Evolutionary conservation across 1,140 invertebrate genomes (phyloP).

Genomic region (Limonius californicus): DNA sequence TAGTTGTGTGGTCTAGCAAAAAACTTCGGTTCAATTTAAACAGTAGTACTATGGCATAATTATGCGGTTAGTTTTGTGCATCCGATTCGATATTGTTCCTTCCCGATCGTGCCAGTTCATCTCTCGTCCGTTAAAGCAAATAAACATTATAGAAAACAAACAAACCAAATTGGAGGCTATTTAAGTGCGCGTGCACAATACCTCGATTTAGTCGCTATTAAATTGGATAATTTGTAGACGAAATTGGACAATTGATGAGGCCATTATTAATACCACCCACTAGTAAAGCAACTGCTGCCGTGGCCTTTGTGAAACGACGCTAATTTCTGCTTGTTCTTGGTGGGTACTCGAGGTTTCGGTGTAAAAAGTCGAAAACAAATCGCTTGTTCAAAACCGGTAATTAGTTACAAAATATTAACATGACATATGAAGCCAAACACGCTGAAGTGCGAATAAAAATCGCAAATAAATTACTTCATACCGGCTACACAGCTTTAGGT

Average conservation of each 20-base stretch:
- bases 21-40: constrained; percentile 7
- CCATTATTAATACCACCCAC: constrained; percentile 1
- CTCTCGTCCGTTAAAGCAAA: background rate
- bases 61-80: constrained; percentile 14
- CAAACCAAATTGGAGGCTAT: background rate
- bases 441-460: constrained; percentile 4
- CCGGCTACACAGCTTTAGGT: constrained; percentile 8
- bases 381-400: constrained; percentile 1
- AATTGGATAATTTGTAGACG: background rate
- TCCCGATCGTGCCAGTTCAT: background rate
- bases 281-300: background rate
- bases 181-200: background rate
- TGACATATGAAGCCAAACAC: constrained; percentile 1
- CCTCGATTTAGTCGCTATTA: background rate
- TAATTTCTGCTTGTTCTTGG: too few relatives aligned
- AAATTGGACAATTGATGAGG: background rate
- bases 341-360: too few relatives aligned
- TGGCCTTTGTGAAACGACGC: too few relatives aligned
- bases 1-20: constrained; percentile 11
- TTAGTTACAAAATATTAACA: constrained; percentile 13
- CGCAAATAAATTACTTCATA: constrained; percentile 11
- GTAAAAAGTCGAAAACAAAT: background rate
- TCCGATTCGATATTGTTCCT: constrained; percentile 2
- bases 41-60: constrained; percentile 4
- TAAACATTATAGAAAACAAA: background rate